A percentile compares a stretch with the other conserved stretches of the same genome.
Conservation (phyloP, 2,888 invertebrate genomes). For the Mamestra brassicae region DNA sequence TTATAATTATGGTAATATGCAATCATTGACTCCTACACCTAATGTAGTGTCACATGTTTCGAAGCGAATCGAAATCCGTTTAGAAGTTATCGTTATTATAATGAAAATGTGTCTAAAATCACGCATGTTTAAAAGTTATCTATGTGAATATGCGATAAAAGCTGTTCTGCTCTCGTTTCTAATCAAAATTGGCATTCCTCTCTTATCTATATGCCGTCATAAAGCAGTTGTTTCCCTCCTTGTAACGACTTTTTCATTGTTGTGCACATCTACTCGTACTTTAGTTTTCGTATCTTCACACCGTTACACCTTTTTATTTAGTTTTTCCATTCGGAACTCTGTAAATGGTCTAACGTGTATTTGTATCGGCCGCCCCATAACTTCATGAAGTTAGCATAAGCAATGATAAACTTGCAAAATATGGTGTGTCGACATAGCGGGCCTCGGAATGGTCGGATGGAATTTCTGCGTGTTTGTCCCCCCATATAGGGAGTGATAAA, state of each 20-base stretch:
- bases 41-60: constrained; percentile 37
- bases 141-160: constrained; percentile 84
- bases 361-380: constrained; percentile 58
- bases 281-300: constrained; percentile 60
- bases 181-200: constrained; percentile 88
- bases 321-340: constrained; percentile 53
- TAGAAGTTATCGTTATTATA: constrained; percentile 68
- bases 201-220: constrained; percentile 84
- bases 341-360: constrained; percentile 55
- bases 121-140: constrained; percentile 84
- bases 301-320: constrained; percentile 56
- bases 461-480: constrained; percentile 76
- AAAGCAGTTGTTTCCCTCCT: constrained; percentile 79
- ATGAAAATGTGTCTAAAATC: constrained; percentile 81
- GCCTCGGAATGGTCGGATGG: constrained; percentile 73
- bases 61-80: constrained; percentile 51
- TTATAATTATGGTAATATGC: constrained; percentile 25
- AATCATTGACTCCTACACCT: constrained; percentile 11
- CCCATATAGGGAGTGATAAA: constrained; percentile 81
- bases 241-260: constrained; percentile 76
- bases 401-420: constrained; percentile 76
- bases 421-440: constrained; percentile 76
- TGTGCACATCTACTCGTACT: constrained; percentile 66
- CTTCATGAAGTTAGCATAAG: constrained; percentile 63
- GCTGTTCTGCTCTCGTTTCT: constrained; percentile 84